These are phyloP conservation scores for Pyrgilauda ruficollis DNA, from an alignment of 2,113 vertebrate species.

Conservation along the genomic window DNA sequence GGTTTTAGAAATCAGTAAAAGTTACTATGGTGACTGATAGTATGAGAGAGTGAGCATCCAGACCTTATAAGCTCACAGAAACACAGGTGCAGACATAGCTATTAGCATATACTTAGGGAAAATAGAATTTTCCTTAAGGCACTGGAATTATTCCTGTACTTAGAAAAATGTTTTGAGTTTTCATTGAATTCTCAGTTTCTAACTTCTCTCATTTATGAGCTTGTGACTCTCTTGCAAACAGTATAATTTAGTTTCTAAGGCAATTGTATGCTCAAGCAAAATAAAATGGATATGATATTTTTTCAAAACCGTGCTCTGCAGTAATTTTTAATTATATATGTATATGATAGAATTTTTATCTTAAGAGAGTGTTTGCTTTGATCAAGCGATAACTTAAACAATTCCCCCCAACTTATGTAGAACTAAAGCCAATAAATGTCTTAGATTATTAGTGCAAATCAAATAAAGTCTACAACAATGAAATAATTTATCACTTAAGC, in stretches of 20 bases:
- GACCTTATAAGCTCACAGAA: not conserved
- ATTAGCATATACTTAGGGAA: not conserved
- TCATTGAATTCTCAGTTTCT: not conserved
- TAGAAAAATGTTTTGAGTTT: not conserved
- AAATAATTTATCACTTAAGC: not conserved
- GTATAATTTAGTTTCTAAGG: not conserved
- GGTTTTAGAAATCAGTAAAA: not conserved
- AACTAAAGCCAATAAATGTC: not conserved
- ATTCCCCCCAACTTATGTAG: not conserved
- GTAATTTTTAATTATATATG: not conserved
- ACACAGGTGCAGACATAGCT: not conserved
- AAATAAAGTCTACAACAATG: not conserved
- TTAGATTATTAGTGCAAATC: not conserved
- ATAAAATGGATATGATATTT: not conserved
- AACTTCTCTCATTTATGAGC: not conserved
- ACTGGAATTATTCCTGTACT: not conserved
- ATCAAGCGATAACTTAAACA: not conserved
- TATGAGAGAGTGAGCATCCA: not conserved
- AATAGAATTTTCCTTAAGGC: not conserved
- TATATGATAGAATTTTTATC: not conserved
- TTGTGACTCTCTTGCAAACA: not conserved
- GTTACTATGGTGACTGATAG: not conserved
- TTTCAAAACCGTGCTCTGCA: not conserved
- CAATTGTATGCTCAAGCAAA: not conserved
- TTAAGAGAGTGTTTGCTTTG: not conserved